Evolutionary conservation across 2,888 invertebrate species (phyloP), one percentile per base, ranked within the genome.

Genomic region (Corbicula japonica): DNA sequence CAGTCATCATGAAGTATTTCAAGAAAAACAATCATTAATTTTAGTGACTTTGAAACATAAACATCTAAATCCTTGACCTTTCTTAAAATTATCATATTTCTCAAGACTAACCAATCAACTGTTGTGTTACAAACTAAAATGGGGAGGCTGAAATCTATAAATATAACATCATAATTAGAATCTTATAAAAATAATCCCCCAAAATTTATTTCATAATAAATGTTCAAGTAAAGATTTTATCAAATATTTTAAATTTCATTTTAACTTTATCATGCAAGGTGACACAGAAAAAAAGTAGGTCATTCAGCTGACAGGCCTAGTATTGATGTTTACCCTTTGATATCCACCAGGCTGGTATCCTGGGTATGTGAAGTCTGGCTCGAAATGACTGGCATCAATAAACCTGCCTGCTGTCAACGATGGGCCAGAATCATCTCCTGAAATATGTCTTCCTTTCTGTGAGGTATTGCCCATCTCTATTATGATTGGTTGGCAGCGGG

Each of bases 381-480:
- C 66, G 44, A 58, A 62, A 18, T 60, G 60, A 21, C 48, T 15
- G 15, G 41, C 62, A 65, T 72, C 77, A 44, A 65, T 63, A 48
- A 83, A 83, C 66, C 76, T 82, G 5, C 86, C 77, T 50, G 91
- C 87, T 50, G 87, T 88, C 48, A 91, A 75, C 21, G 87, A 87
- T 2, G 91, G 90, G 2, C 88, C 90, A 1, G 87, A 85, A 50
- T 91, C 91, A 38, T 91, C 91, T 6, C 91, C 91, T 21, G 90
- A 90, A 41, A 83, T 83, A 69, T 91, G 89, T 26, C 91, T 85
- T 68, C 76, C 83, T 66, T 84, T 85, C 54, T 80, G 83, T 23
- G 88, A 81, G 30, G 86, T 75, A 66, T 88, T 88, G 23, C 88
- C 88, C 88, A 88, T 88, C 68, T 76, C 71, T 26, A 83, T 83